Percentiles rank a stretch among this genome's conserved stretches.
These are phyloP conservation scores for Ctenicera cuprea DNA, from an alignment of 2,888 invertebrate species.

Conservation along the genomic window DNA sequence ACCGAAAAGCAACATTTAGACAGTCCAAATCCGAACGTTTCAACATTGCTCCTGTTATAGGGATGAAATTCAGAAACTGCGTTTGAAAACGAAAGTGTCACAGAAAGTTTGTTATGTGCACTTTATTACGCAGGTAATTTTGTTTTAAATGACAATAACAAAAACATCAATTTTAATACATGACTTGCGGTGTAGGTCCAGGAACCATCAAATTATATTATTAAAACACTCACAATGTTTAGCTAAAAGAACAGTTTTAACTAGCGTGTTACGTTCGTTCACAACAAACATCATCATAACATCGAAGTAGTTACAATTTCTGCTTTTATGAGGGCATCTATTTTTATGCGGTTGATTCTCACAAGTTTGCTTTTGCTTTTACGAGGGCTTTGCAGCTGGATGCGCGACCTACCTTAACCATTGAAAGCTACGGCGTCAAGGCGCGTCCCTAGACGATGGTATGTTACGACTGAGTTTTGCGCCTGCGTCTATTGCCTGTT, in stretches of 20 bases:
- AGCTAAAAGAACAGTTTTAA: slow-evolving; percentile 12
- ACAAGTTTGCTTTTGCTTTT: slow-evolving; percentile 51
- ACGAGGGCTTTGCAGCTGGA: slow-evolving; percentile 53
- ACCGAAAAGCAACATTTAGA: no score
- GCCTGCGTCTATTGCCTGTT: slow-evolving; percentile 65
- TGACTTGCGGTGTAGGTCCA: no score
- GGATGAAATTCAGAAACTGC: no score
- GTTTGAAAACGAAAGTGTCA: no score
- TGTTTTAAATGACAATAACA: no score
- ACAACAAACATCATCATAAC: slow-evolving; percentile 28
- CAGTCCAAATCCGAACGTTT: no score
- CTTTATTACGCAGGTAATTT: no score
- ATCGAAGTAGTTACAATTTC: slow-evolving; percentile 34
- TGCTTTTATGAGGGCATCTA: slow-evolving; percentile 51
- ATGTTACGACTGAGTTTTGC: slow-evolving; percentile 53
- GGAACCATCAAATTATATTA: no score
- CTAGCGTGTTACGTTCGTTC: slow-evolving; percentile 25
- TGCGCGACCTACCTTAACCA: slow-evolving; percentile 61
- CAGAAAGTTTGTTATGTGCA: no score
- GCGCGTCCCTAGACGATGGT: slow-evolving; percentile 68
- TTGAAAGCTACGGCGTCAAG: slow-evolving; percentile 58
- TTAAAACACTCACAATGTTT: neutral
- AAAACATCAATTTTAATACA: no score
- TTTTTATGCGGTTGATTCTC: slow-evolving; percentile 54
- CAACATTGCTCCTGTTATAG: no score